phyloP scores from a whole-genome alignment of 2,888 invertebrate species.

The Entomobrya multifasciata region DNA sequence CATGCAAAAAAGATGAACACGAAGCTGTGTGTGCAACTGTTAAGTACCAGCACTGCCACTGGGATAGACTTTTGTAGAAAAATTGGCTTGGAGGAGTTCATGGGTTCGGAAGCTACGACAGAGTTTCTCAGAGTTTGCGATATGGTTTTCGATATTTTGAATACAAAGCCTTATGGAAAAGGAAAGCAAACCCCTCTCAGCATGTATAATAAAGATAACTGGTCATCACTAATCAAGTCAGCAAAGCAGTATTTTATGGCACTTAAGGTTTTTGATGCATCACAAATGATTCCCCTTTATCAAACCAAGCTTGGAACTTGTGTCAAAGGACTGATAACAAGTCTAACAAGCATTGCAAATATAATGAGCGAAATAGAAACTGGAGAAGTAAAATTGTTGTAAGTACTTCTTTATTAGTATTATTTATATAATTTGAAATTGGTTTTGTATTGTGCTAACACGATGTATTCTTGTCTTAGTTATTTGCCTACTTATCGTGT shows the following conservation, averaged over 20 bases:
- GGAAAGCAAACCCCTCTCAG: not conserved
- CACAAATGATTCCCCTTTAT: not conserved
- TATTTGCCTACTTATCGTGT: constrained; percentile 29
- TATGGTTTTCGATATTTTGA: constrained; percentile 22
- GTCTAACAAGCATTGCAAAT: not conserved
- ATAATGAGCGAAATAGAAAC: not conserved
- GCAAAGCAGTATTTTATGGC: not conserved
- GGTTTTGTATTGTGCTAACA: not conserved
- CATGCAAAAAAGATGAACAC: constrained; percentile 48
- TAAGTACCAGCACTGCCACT: not conserved
- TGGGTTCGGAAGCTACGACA: not conserved
- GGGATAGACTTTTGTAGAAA: constrained; percentile 25
- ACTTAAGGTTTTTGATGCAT: not conserved
- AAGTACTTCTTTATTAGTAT: no score
- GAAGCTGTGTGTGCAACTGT: not conserved
- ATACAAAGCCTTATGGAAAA: not conserved
- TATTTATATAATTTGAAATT: no score
- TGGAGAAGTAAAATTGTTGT: not conserved
- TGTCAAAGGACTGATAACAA: not conserved
- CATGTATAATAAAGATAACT: not conserved
- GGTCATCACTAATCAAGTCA: not conserved
- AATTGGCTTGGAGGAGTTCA: not conserved
- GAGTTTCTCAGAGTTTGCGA: not conserved
- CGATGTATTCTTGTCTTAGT: not conserved
- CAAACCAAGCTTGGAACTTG: not conserved